A percentile compares a stretch with the other conserved stretches of the same genome.
Evolutionary conservation across 2,797 vertebrate genomes (phyloP).

Genomic region (Mormyrops attenuatus): DNA sequence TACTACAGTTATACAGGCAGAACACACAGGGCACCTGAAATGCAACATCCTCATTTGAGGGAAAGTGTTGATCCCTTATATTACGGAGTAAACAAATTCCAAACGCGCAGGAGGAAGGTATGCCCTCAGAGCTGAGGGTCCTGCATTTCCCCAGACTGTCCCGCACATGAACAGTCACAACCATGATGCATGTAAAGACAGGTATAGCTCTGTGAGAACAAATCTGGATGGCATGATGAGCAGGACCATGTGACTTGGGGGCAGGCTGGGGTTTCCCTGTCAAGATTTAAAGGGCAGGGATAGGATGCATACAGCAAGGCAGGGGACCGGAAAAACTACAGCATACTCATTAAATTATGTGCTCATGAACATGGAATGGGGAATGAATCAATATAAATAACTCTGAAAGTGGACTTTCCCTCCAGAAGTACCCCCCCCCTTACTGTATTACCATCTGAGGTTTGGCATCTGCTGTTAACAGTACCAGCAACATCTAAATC

Average conservation of each 20-base stretch:
- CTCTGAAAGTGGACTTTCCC: background rate
- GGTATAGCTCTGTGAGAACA: background rate
- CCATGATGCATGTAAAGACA: background rate
- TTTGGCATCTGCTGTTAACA: background rate
- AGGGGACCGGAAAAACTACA: background rate
- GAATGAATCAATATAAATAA: background rate
- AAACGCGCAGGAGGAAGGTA: background rate
- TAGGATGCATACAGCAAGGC: background rate
- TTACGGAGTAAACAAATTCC: background rate
- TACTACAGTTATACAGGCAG: background rate
- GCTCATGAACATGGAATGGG: background rate
- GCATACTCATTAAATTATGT: background rate
- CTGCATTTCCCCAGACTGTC: background rate
- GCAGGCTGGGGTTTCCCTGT: background rate
- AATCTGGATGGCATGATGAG: background rate
- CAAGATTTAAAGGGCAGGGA: background rate
- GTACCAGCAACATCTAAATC: background rate
- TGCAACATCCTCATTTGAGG: background rate
- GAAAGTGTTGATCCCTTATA: background rate
- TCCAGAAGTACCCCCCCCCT: background rate
- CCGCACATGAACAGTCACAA: background rate
- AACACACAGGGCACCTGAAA: background rate
- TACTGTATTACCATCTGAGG: background rate
- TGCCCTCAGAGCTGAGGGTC: background rate
- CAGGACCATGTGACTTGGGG: background rate